Evolutionary conservation across 2,113 vertebrate species (phyloP).

Genomic region (Carassius auratus): DNA sequence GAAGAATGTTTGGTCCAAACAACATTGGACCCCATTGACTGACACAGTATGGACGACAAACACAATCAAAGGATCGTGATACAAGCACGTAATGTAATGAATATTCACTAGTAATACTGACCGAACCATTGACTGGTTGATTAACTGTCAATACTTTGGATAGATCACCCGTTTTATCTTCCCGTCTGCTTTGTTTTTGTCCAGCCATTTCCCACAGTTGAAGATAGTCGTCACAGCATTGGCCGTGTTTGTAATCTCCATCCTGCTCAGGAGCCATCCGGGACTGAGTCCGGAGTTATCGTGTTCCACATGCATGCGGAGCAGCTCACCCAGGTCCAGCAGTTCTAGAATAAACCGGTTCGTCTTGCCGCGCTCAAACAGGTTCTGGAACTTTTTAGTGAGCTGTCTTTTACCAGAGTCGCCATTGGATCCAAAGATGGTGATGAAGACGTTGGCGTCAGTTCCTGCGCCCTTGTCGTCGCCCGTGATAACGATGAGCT

Average conservation of each 20-base stretch:
- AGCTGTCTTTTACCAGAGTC: constrained; percentile 85
- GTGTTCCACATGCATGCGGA: constrained; percentile 86
- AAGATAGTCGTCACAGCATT: constrained; percentile 93
- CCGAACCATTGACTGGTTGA: neutral
- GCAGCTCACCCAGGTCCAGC: constrained; percentile 91
- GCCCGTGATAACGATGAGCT: constrained; percentile 90
- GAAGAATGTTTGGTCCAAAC: too few species aligned
- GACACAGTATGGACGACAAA: too few species aligned
- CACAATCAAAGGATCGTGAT: neutral
- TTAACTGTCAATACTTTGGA: constrained; percentile 79
- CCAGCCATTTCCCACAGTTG: constrained; percentile 91
- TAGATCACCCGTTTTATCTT: constrained; percentile 84
- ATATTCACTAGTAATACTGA: constrained; percentile 8
- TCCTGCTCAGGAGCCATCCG: constrained; percentile 88
- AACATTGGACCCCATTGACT: too few species aligned
- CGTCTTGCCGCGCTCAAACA: constrained; percentile 88
- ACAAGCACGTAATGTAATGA: neutral
- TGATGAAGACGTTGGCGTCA: constrained; percentile 89
- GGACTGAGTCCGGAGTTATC: constrained; percentile 81
- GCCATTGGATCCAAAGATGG: constrained; percentile 85
- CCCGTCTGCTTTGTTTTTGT: constrained; percentile 84
- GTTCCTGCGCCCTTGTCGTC: constrained; percentile 90
- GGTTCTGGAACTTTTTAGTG: constrained; percentile 87
- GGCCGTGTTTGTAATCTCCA: constrained; percentile 93
- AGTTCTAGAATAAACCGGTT: constrained; percentile 89